Conservation (phyloP, 2,113 vertebrate species). For the Eptatretus burgeri region DNA sequence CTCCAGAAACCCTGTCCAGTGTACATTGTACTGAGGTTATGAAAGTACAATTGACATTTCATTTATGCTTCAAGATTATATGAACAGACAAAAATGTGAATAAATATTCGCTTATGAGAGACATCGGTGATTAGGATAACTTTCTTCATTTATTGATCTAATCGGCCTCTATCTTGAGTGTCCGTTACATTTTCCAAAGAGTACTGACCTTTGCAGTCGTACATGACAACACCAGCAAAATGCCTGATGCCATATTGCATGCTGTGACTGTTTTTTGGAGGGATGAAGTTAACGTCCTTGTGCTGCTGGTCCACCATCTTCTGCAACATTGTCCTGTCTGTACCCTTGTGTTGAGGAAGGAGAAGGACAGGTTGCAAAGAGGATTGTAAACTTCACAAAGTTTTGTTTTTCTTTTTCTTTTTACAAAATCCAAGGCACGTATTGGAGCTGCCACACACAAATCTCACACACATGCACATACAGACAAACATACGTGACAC, state of each 20-base stretch:
- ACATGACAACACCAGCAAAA: conserved; percentile 60
- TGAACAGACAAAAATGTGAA: no score
- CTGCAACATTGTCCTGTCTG: conserved; percentile 46
- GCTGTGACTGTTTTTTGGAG: conserved; percentile 40
- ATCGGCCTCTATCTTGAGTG: background rate
- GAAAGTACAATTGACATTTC: no score
- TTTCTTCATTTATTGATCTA: background rate
- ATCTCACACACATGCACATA: no score
- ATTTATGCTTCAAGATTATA: no score
- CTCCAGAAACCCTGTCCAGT: conserved; percentile 46
- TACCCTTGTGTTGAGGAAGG: conserved; percentile 24
- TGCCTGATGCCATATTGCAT: conserved; percentile 49
- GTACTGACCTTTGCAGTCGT: conserved; percentile 44
- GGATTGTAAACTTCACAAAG: no score
- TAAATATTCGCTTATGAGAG: no score
- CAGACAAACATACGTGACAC: no score
- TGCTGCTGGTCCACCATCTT: conserved; percentile 41
- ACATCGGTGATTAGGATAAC: background rate
- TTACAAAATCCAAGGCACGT: no score
- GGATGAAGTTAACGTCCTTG: conserved; percentile 34
- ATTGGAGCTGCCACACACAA: no score
- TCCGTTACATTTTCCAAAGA: background rate
- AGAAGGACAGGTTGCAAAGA: no score
- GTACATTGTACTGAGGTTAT: no score
- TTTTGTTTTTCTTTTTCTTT: no score